A percentile compares a stretch with the other conserved stretches of the same genome.
These are phyloP conservation scores for Thalassophryne amazonica DNA, from an alignment of 2,797 vertebrate species.

Conservation along the genomic window DNA sequence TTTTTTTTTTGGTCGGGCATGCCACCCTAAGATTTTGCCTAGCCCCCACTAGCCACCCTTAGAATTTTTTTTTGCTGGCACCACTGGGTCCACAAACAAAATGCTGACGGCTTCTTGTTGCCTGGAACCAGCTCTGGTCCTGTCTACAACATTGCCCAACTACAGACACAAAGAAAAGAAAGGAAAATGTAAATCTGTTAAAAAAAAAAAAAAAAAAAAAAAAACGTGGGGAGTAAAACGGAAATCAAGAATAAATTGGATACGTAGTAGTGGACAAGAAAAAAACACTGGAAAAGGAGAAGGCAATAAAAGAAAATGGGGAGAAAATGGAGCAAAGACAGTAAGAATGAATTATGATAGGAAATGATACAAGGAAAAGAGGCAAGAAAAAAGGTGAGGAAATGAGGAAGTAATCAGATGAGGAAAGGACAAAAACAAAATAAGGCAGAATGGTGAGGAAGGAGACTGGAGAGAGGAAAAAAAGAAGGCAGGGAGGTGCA, in stretches of 20 bases:
- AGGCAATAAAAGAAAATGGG: conserved; percentile 39
- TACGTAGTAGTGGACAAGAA: not conserved
- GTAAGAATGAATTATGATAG: conserved; percentile 7
- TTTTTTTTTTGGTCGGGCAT: too few species aligned
- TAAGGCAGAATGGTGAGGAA: conserved; percentile 17
- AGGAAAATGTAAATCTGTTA: too few species aligned
- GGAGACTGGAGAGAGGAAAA: not conserved
- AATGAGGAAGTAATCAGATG: not conserved
- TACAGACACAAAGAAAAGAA: too few species aligned
- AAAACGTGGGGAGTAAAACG: not conserved
- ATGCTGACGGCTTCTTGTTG: too few species aligned
- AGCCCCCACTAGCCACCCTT: too few species aligned
- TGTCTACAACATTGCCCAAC: too few species aligned
- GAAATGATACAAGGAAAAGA: not conserved
- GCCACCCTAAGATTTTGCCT: too few species aligned
- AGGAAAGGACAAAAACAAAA: conserved; percentile 9
- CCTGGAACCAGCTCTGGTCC: too few species aligned
- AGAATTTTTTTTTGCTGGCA: too few species aligned
- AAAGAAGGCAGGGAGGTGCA: conserved; percentile 15
- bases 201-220: not conserved
- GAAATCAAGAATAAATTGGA: not conserved
- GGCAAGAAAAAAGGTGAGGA: not conserved
- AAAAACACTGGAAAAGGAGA: not conserved
- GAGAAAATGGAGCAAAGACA: conserved; percentile 48
- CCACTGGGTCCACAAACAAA: too few species aligned